Evolutionary conservation across 2,888 invertebrate genomes (phyloP), one percentile per base, ranked within the genome.

Genomic region (Orgyia antiqua): DNA sequence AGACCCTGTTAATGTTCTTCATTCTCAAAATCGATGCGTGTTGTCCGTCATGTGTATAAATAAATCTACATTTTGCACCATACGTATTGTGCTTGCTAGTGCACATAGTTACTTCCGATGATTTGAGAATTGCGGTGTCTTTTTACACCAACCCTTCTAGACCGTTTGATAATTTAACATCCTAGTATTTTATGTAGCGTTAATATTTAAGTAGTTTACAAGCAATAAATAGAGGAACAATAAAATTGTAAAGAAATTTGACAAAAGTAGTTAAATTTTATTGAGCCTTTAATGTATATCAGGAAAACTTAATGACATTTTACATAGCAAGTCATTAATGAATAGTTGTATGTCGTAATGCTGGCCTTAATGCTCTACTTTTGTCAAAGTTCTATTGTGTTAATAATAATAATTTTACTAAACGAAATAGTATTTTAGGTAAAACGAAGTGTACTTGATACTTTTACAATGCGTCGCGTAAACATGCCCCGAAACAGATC

Each of bases 181-280:
- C 53, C 51, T 27, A 51, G 45, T n/a, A n/a, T n/a, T n/a, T n/a
- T n/a, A n/a, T 41, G 54, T 67, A 68, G 66, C 38, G 51, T 36
- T 50, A 55, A 55, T 82, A 82, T 74, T 52, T 75, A 79, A 73
- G 55, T 76, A 78, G 72, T 63, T 65, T 64, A 69, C 52, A 70
- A 83, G 83, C 83, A 83, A 83, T 83, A 82, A n/a, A 78, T 68
- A 74, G 69, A 67, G 51, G 46, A 63, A 51, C 62, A n/a, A n/a
- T n/a, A n/a, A n/a, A n/a, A 70, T 68, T 68, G 61, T 72, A 67
- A 69, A 47, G 68, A 67, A 68, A 47, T 67, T 74, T 75, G 72
- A 63, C 71, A 69, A 68, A 68, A 70, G 68, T 72, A 68, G 69
- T 47, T 29, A 36, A 48, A 31, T 42, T 31, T n/a, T n/a, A n/a